A percentile compares a stretch with the other conserved stretches of the same genome.
These are phyloP conservation scores for Epistrophella euchroma DNA, from an alignment of 2,888 invertebrate species.

Conservation along the genomic window DNA sequence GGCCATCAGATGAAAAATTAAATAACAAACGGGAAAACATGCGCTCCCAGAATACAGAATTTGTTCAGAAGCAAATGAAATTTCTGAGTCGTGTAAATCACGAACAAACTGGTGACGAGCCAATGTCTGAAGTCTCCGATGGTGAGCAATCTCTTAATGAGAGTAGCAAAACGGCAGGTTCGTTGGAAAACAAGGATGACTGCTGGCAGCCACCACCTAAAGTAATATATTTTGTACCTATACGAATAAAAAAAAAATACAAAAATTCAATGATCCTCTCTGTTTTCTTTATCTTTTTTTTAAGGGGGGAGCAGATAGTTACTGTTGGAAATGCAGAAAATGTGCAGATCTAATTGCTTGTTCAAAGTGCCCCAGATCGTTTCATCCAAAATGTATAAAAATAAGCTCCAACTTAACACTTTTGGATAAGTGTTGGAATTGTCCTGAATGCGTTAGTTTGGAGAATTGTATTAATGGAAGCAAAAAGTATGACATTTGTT, in stretches of 20 bases:
- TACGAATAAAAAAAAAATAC: not conserved
- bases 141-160: constrained; percentile 79
- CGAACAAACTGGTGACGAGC: constrained; percentile 54
- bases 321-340: constrained; percentile 96
- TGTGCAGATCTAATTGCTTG: constrained; percentile 87
- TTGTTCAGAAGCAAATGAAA: constrained; percentile 86
- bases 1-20: constrained; percentile 78
- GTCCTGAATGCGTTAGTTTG: constrained; percentile 92
- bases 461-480: constrained; percentile 82
- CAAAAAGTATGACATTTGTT: constrained; percentile 79
- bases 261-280: not conserved
- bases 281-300: constrained; percentile 64
- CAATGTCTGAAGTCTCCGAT: constrained; percentile 76
- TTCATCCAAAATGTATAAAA: constrained; percentile 91
- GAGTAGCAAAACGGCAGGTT: constrained; percentile 55
- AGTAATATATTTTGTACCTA: constrained; percentile 74
- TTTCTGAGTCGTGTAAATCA: constrained; percentile 85
- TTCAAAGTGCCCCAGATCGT: constrained; percentile 93
- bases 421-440: constrained; percentile 89
- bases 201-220: constrained; percentile 80
- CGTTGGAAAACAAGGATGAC: constrained; percentile 76
- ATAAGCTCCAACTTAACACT: constrained; percentile 80
- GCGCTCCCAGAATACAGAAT: constrained; percentile 87
- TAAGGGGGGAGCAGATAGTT: constrained; percentile 88
- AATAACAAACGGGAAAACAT: constrained; percentile 84